phyloP scores from a whole-genome alignment of 2,113 vertebrate species.

The Mormyrus iriodes region DNA sequence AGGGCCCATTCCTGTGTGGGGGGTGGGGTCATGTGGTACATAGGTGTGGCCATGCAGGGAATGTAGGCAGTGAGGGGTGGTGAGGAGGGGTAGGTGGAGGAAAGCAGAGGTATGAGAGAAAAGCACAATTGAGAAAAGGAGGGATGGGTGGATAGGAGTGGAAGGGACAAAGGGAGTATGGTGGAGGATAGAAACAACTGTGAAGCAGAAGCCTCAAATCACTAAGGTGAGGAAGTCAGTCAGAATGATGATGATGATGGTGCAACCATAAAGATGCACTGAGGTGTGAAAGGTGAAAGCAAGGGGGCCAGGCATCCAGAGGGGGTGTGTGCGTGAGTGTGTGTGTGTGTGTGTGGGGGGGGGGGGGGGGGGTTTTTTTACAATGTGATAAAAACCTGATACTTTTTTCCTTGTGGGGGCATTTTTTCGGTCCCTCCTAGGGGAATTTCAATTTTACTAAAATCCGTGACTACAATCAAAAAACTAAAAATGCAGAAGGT shows the following conservation, averaged over 20 bases:
- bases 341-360: neutral
- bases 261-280: neutral
- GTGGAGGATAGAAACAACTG: neutral
- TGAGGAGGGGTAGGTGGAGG: neutral
- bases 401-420: no score
- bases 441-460: no score
- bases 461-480: no score
- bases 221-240: neutral
- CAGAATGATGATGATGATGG: neutral
- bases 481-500: no score
- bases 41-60: neutral
- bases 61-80: neutral
- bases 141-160: neutral
- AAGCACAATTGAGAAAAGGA: neutral
- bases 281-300: neutral
- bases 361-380: no score
- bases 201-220: neutral
- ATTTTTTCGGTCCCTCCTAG: no score
- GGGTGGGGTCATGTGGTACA: neutral
- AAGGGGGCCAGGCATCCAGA: neutral
- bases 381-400: no score
- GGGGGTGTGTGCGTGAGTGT: no score
- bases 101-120: neutral
- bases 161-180: neutral
- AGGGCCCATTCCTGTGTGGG: neutral